A percentile compares a stretch with the other conserved stretches of the same genome.
Evolutionary conservation across 2,888 invertebrate species (phyloP).

Genomic region (Drosophila buzzatii): DNA sequence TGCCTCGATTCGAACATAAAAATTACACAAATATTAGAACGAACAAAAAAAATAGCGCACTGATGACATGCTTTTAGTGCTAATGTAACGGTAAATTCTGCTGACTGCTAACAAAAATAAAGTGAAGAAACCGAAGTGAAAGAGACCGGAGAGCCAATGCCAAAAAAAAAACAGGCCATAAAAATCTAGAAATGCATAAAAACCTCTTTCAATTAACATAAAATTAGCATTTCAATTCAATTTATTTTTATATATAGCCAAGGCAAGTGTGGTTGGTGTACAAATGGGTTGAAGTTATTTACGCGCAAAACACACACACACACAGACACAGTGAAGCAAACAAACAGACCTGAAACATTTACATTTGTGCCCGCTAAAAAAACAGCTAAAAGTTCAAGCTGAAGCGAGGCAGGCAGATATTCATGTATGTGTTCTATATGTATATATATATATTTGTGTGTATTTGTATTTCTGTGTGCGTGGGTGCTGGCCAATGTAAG

Average conservation of each 20-base stretch:
- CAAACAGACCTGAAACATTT: conserved; percentile 57
- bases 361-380: conserved; percentile 65
- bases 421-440: conserved; percentile 54
- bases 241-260: conserved; percentile 77
- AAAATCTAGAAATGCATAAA: conserved; percentile 77
- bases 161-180: conserved; percentile 67
- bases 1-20: conserved; percentile 52
- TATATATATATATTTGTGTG: background rate
- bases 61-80: conserved; percentile 77
- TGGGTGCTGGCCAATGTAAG: conserved; percentile 73
- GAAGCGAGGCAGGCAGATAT: conserved; percentile 42
- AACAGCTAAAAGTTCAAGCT: conserved; percentile 22
- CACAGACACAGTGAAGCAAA: conserved; percentile 10
- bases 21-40: conserved; percentile 57
- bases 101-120: conserved; percentile 57
- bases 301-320: conserved; percentile 45
- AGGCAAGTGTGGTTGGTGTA: background rate
- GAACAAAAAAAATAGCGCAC: conserved; percentile 50
- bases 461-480: conserved; percentile 19
- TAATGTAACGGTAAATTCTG: conserved; percentile 65
- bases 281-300: conserved; percentile 81
- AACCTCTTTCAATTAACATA: conserved; percentile 83
- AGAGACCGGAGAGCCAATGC: background rate
- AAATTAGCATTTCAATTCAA: conserved; percentile 84
- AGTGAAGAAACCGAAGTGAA: conserved; percentile 1